Evolutionary conservation across 2,797 vertebrate species (phyloP), one percentile per base, ranked within the genome.

Genomic region (Chelidonichthys spinosus): DNA sequence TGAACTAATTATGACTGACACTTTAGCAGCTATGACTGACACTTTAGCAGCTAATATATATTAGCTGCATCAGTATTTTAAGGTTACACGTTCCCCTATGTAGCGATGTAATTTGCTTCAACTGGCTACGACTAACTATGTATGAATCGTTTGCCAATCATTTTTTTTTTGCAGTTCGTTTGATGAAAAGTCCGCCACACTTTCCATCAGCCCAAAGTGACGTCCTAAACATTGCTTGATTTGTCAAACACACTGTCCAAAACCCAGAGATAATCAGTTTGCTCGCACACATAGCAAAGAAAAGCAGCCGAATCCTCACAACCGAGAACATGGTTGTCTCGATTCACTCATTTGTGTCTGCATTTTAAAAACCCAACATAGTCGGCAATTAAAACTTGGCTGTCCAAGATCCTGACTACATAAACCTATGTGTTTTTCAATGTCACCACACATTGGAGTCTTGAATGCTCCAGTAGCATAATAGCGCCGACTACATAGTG

Each of bases 51-150:
- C n/a, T n/a, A n/a, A n/a, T n/a, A n/a, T n/a, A n/a, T n/a, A n/a
- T n/a, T n/a, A 76, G 47, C 39, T 59, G 53, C 35, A 49, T 71
- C 39, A 44, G 52, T 25, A 49, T 70, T 70, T 71, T 46, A 46
- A 54, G 43, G 11, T 54, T 55, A 50, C 70, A 59, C 42, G 11
- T 52, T n/a, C 32, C 39, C 33, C 49, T 25, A 35, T 72, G 54
- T 46, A 55, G 63, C 35, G 49, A 39, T 5, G 25, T 54, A 43
- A 50, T 69, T 58, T 54, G n/a, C 56, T 52, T 52, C 33, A 43
- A 37, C 25, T 25, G 17, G 10, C 15, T 15, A 14, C 17, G 58
- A 18, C 33, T 42, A 62, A 72, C 10, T 33, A 32, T 13, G n/a
- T 43, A 36, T 8, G 49, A 69, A 58, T 67, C 44, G 49, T n/a